Conservation (phyloP, 2,888 invertebrate species). For the Petrolisthes cinctipes region DNA sequence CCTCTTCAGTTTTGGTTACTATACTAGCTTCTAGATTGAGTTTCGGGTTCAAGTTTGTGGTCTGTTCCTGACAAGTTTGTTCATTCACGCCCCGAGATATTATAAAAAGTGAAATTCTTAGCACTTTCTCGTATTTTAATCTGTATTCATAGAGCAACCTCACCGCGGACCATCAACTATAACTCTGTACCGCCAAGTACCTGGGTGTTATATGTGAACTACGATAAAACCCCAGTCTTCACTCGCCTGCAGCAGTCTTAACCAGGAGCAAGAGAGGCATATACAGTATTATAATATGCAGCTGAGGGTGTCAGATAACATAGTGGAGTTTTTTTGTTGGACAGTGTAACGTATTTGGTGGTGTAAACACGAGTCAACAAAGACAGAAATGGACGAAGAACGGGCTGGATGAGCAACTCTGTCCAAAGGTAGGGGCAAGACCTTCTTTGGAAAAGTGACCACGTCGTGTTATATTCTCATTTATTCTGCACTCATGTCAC, state of each 20-base stretch:
- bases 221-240: background rate
- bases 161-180: background rate
- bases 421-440: constrained; percentile 46
- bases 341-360: constrained; percentile 32
- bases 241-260: background rate
- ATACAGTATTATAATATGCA: background rate
- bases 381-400: constrained; percentile 57
- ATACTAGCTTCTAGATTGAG: background rate
- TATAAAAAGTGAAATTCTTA: constrained; percentile 18
- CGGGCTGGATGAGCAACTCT: constrained; percentile 51
- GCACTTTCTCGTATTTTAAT: constrained; percentile 8
- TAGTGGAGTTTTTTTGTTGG: background rate
- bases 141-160: constrained; percentile 17
- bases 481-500: background rate
- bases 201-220: constrained; percentile 1
- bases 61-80: background rate
- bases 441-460: constrained; percentile 47
- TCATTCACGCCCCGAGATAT: background rate
- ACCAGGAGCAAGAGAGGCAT: background rate
- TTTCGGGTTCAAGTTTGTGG: background rate
- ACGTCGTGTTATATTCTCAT: constrained; percentile 20
- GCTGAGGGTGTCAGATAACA: background rate
- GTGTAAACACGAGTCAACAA: constrained; percentile 41
- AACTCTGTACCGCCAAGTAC: background rate
- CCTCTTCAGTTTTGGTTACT: too few relatives aligned